Base-by-base conservation (phyloP, 2,888 invertebrate genomes). In the Eristalis arbustorum region DNA sequence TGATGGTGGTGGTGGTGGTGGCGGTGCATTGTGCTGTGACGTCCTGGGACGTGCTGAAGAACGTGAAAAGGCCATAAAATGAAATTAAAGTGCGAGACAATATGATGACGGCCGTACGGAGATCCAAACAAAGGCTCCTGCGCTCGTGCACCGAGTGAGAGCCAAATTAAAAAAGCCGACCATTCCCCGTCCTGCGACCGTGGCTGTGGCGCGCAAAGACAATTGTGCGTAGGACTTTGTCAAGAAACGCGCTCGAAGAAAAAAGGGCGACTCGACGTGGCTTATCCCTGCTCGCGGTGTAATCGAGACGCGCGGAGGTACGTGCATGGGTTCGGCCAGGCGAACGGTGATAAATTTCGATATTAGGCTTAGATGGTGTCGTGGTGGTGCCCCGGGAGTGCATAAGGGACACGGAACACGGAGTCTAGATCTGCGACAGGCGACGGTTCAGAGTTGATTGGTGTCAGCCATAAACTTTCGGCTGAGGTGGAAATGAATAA, bases 391-490 rank as follows among this genome's bases (percentile, higher is more conserved):
- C 66, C 71, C 8, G 59, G 18, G 18, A 8, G 18, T 49, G 73
- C 10, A 25, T 61, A 77, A 82, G 85, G 82, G 74, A 74, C 61
- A 49, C 49, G n/a, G 49, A 59, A 56, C 56, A 71, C 75, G 62
- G 71, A 61, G 68, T 22, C 42, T 73, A 61, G 61, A 72, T 68
- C 69, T 67, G 34, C 74, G 68, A 77, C 63, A 66, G 67, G 69
- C 89, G 85, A 89, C 88, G 88, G 89, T 83, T 88, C 82, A 88
- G 89, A 89, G 89, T 88, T 90, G 90, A 90, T 89, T 90, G 89
- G 89, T 90, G 90, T 89, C 89, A 89, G 89, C 89, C 88, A 90
- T 90, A 90, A 90, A 90, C 88, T 82, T 88, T 80, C 78, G 73
- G 73, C 79, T 88, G 79, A 88, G 82, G 83, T 87, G 79, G 69